Evolutionary conservation across 2,113 vertebrate species (phyloP).

Genomic region (Calypte anna): DNA sequence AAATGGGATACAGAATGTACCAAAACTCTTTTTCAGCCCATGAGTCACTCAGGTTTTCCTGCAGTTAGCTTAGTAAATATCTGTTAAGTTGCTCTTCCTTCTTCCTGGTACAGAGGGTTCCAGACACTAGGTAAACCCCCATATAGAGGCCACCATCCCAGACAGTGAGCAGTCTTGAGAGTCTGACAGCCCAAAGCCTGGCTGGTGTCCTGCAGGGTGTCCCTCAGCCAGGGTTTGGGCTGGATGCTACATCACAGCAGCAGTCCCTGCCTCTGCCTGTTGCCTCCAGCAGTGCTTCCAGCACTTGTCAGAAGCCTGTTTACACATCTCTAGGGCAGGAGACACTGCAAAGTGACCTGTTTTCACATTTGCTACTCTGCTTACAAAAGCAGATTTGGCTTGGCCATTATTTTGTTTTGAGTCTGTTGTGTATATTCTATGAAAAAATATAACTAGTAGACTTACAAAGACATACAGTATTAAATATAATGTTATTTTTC

Average conservation of each 20-base stretch:
- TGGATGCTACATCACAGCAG: background rate
- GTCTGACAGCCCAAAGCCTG: background rate
- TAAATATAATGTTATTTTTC: background rate
- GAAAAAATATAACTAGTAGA: background rate
- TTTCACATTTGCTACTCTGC: background rate
- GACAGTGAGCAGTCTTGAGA: background rate
- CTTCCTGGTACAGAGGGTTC: background rate
- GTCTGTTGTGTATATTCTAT: background rate
- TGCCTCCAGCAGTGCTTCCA: background rate
- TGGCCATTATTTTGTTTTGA: background rate
- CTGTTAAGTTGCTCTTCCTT: background rate
- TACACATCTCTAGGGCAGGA: background rate
- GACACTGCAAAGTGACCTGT: background rate
- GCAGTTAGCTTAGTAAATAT: background rate
- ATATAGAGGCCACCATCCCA: fast-evolving
- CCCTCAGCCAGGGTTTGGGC: too few species aligned
- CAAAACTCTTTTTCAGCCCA: background rate
- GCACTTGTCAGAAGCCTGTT: background rate
- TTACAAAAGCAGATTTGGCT: background rate
- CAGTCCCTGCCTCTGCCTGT: background rate
- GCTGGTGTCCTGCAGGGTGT: background rate
- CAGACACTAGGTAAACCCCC: fast-evolving
- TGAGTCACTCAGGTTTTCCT: background rate
- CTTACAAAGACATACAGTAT: background rate
- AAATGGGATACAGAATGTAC: background rate